Evolutionary conservation across 2,113 vertebrate species (phyloP).

Genomic region (Triplophysa rosa): DNA sequence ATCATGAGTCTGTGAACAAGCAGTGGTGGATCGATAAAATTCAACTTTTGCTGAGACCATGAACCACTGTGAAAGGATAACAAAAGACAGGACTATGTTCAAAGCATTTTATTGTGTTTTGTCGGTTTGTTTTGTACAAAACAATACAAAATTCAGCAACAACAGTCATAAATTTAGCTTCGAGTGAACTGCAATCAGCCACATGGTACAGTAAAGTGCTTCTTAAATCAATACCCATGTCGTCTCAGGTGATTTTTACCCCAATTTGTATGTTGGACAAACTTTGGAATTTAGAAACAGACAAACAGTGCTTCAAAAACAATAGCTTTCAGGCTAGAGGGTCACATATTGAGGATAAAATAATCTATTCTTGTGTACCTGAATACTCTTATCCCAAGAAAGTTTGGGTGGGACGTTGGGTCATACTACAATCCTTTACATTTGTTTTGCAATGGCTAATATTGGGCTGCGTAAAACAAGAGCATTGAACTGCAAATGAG

Average conservation of each 20-base stretch:
- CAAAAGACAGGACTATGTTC: slow-evolving; percentile 57
- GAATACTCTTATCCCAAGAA: slow-evolving; percentile 41
- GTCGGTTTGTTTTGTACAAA: slow-evolving; percentile 84
- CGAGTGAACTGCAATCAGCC: slow-evolving; percentile 85
- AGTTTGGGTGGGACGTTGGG: slow-evolving; percentile 47
- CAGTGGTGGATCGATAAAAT: neutral
- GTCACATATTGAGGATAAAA: slow-evolving; percentile 31
- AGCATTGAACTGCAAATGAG: slow-evolving; percentile 54
- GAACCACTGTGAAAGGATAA: neutral
- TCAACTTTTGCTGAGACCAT: neutral
- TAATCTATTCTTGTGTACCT: neutral
- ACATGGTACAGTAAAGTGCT: slow-evolving; percentile 96
- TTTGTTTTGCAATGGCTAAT: slow-evolving; percentile 41
- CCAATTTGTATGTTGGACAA: slow-evolving; percentile 50
- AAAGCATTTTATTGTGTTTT: slow-evolving; percentile 87
- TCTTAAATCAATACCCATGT: slow-evolving; percentile 73
- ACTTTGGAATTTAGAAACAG: slow-evolving; percentile 48
- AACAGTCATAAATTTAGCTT: slow-evolving; percentile 78
- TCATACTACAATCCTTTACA: slow-evolving; percentile 52
- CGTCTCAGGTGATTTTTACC: slow-evolving; percentile 29
- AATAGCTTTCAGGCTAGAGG: slow-evolving; percentile 45
- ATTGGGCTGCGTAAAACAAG: slow-evolving; percentile 56
- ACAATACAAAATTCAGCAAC: slow-evolving; percentile 95
- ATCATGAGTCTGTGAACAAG: slow-evolving; percentile 1
- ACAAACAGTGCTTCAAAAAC: slow-evolving; percentile 54